A percentile compares a stretch with the other conserved stretches of the same genome.
phyloP scores from a whole-genome alignment of 2,113 vertebrate species.

The Tragelaphus imberbis region DNA sequence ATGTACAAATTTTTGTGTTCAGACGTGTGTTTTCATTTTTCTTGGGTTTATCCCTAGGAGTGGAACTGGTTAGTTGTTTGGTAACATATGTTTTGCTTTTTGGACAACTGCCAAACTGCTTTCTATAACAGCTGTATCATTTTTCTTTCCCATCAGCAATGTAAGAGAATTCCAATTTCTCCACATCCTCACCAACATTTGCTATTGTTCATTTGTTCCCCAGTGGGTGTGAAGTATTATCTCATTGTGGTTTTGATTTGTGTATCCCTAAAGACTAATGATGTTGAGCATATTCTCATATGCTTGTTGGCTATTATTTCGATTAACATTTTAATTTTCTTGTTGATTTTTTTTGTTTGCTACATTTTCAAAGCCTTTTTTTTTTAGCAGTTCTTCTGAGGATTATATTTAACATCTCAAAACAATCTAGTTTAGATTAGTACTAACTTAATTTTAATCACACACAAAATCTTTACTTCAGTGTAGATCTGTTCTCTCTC shows the following conservation, averaged over 20 bases:
- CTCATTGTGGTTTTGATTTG: background rate
- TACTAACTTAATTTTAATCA: background rate
- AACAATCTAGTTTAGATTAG: background rate
- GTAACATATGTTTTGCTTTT: background rate
- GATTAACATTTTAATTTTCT: background rate
- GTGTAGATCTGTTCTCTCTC: background rate
- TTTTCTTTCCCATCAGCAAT: background rate
- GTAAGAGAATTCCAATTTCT: background rate
- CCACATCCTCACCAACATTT: background rate
- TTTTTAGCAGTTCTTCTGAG: background rate
- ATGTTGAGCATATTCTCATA: background rate
- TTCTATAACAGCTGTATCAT: background rate
- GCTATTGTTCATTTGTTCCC: background rate
- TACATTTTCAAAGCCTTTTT: background rate
- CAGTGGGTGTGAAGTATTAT: background rate
- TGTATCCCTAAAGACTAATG: background rate
- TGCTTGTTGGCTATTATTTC: background rate
- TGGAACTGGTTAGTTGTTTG: background rate
- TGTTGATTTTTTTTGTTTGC: background rate
- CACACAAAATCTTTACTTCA: background rate
- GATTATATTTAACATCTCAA: background rate
- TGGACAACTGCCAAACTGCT: background rate
- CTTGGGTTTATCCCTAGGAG: background rate
- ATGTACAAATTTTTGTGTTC: background rate
- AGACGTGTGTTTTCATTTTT: background rate